These are phyloP conservation scores for Xanthia icteritia DNA, from an alignment of 2,888 invertebrate species.

Conservation along the genomic window DNA sequence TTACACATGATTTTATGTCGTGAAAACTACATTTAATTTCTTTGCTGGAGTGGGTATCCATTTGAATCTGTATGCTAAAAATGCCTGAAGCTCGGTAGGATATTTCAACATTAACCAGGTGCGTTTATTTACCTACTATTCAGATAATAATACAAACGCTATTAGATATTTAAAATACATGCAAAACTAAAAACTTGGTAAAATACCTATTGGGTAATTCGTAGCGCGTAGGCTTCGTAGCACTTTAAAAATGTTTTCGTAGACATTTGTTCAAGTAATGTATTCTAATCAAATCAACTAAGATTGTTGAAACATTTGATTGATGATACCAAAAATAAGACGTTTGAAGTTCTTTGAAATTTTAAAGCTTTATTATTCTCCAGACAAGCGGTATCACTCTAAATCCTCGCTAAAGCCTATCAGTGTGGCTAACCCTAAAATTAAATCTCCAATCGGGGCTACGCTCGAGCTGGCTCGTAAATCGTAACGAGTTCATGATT, in stretches of 20 bases:
- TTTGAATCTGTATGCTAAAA: conserved; percentile 25
- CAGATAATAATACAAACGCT: too few species aligned
- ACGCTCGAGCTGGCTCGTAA: conserved; percentile 84
- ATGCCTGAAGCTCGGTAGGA: neutral
- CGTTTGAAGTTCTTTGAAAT: conserved; percentile 59
- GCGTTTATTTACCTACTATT: neutral
- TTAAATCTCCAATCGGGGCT: conserved; percentile 85
- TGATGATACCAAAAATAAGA: conserved; percentile 50
- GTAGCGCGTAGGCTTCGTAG: conserved; percentile 9
- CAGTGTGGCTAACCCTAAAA: conserved; percentile 78
- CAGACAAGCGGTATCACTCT: conserved; percentile 56
- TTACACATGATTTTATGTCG: conserved; percentile 67
- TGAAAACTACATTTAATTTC: conserved; percentile 61
- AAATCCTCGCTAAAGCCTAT: conserved; percentile 74
- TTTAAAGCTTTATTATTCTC: conserved; percentile 56
- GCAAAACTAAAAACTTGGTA: neutral
- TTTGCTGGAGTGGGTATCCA: conserved; percentile 45
- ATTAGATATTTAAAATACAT: neutral
- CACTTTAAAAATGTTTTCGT: conserved; percentile 13
- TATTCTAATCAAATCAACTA: conserved; percentile 30
- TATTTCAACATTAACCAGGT: neutral
- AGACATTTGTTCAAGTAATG: neutral
- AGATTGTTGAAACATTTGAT: conserved; percentile 43
- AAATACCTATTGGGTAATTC: neutral
- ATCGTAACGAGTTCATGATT: conserved; percentile 90